Base-by-base conservation (phyloP, 1,140 invertebrate species). In the Bilobella aurantiaca region DNA sequence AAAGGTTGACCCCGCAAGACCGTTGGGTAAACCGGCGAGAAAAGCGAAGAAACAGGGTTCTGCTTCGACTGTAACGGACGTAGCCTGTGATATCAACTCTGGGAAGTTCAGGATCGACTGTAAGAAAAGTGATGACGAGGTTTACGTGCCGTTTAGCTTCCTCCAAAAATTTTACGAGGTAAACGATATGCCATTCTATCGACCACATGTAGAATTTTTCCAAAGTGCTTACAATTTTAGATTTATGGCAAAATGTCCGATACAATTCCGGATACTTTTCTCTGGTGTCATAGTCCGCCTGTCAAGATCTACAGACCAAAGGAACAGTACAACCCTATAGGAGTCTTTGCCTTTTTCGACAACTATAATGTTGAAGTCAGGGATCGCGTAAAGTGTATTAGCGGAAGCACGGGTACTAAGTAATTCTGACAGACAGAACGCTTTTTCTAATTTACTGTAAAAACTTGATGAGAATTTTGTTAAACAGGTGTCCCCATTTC, bases 291-390 rank as follows among this genome's bases (percentile, higher is more conserved):
- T 77, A 94, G 91, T 76, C 93, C 93, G 76, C 89, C 91, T 12
- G 25, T 53, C 21, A 93, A 92, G 78, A 85, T 96, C 0, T 93
- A 93, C 74, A 84, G 86, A 73, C 92, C 92, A 0, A 72, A 63
- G n/a, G 90, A 89, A 74, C 84, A 85, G 23, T 98, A 98, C 76
- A 86, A 93, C 74, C 85, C 93, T 0, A 83, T 82, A 18, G 91
- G 92, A 16, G 86, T 91, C 0, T 98, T 94, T 76, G 91, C 95
- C 79, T 94, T 93, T 69, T 98, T 98, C 80, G 92, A 95, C 75
- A 93, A 95, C 77, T 98, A 97, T 77, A 96, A 96, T 78, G 95
- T 98, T 0, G 95, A 98, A 80, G 87, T 88, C 0, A 82, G 96
- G 42, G 93, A 97, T 73, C 79, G 95, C 57, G 95, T 99, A 0